These are phyloP conservation scores for Colletes gigas DNA, from an alignment of 1,140 invertebrate species.

Conservation along the genomic window DNA sequence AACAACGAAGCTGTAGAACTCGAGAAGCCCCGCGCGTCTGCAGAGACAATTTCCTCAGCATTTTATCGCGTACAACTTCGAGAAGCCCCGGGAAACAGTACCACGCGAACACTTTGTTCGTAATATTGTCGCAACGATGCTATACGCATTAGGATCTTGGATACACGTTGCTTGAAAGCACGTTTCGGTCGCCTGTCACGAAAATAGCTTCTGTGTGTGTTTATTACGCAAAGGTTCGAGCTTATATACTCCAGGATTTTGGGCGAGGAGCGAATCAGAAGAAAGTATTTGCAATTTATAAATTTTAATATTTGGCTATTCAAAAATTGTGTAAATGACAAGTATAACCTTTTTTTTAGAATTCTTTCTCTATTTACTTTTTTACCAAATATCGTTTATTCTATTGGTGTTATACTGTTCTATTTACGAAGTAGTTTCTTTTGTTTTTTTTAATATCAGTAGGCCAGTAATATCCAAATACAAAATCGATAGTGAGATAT, in stretches of 20 bases:
- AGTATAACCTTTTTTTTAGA: no score
- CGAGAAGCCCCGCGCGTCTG: constrained; percentile 5
- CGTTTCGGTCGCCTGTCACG: background rate
- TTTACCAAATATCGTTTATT: no score
- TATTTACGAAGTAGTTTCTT: no score
- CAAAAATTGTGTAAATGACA: no score
- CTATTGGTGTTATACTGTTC: no score
- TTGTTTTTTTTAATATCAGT: no score
- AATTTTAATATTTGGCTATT: no score
- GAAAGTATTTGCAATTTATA: no score
- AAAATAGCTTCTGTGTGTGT: constrained; percentile 5
- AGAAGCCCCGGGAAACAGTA: background rate
- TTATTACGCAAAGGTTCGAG: constrained; percentile 2
- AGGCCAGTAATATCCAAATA: no score
- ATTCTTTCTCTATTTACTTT: no score
- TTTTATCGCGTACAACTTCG: constrained; percentile 32
- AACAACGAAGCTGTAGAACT: background rate
- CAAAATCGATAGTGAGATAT: no score
- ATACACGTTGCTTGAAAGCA: background rate
- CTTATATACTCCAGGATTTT: background rate
- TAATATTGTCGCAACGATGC: constrained; percentile 31
- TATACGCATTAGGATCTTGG: constrained; percentile 5
- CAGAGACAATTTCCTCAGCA: constrained; percentile 16
- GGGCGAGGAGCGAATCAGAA: background rate
- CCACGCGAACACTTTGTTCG: constrained; percentile 7